These are phyloP conservation scores for Periphyllus acericola DNA, from an alignment of 2,888 invertebrate genomes.

Conservation along the genomic window DNA sequence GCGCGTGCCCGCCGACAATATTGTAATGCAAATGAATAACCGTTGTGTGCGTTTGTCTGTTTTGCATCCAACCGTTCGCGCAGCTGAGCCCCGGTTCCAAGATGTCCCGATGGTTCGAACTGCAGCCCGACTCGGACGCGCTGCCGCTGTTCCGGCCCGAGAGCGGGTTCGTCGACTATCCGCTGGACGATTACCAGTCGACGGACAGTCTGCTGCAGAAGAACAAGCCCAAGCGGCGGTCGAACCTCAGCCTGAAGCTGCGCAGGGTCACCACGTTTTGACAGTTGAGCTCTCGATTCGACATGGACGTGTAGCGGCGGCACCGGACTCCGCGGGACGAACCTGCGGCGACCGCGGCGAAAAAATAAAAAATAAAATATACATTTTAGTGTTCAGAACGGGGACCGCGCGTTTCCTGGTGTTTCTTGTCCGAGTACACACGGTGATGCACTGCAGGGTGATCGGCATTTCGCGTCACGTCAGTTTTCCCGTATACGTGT, in stretches of 20 bases:
- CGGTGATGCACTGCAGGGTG: too few relatives aligned
- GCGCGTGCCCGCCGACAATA: background rate
- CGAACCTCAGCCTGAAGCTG: slow-evolving; percentile 76
- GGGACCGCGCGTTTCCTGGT: background rate
- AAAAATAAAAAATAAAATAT: too few relatives aligned
- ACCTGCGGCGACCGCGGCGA: background rate
- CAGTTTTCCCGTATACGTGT: too few relatives aligned
- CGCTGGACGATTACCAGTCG: slow-evolving; percentile 65
- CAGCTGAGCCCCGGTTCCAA: slow-evolving; percentile 82
- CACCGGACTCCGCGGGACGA: too few relatives aligned
- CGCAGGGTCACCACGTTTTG: slow-evolving; percentile 79
- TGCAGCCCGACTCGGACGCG: slow-evolving; percentile 68
- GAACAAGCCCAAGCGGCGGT: slow-evolving; percentile 76
- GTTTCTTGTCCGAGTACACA: background rate
- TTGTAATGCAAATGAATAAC: too few relatives aligned
- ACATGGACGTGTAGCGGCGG: slow-evolving; percentile 17
- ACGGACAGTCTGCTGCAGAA: slow-evolving; percentile 70
- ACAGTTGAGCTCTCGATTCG: slow-evolving; percentile 65
- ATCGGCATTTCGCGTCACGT: too few relatives aligned
- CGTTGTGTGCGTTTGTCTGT: background rate
- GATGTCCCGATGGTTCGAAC: slow-evolving; percentile 84
- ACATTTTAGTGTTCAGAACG: slow-evolving; percentile 4
- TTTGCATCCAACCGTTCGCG: slow-evolving; percentile 59
- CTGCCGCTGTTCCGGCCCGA: slow-evolving; percentile 76
- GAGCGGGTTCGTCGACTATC: slow-evolving; percentile 80